phyloP scores from a whole-genome alignment of 1,140 invertebrate species.

The Palaemon carinicauda region DNA sequence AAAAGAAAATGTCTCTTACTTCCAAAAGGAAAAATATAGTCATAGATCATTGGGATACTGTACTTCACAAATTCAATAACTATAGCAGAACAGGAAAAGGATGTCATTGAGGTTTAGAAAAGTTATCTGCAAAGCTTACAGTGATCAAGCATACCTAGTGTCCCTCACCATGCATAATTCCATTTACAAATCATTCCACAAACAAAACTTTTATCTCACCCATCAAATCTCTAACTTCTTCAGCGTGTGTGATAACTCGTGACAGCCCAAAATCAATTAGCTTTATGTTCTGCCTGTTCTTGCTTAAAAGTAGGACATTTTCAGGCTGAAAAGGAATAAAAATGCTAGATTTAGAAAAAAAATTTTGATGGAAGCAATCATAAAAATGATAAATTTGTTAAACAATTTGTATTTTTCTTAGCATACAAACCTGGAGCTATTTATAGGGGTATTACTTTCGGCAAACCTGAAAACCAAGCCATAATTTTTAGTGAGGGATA shows the following conservation, averaged over 20 bases:
- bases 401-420: no score
- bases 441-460: no score
- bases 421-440: no score
- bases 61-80: no score
- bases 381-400: no score
- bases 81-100: background rate
- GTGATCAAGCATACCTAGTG: background rate
- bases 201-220: constrained; percentile 64
- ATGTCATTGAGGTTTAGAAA: background rate
- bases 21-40: no score
- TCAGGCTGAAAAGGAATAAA: constrained; percentile 67
- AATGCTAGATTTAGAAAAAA: background rate
- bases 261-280: constrained; percentile 77
- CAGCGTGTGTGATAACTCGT: constrained; percentile 66
- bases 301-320: constrained; percentile 69
- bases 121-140: background rate
- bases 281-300: constrained; percentile 68
- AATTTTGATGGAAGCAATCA: no score
- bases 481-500: no score
- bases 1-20: no score
- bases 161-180: background rate
- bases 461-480: no score
- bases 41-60: no score
- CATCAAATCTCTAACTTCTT: constrained; percentile 68
- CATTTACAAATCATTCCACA: background rate